These are phyloP conservation scores for Tachysurus fulvidraco DNA, from an alignment of 2,113 vertebrate genomes.

Conservation along the genomic window DNA sequence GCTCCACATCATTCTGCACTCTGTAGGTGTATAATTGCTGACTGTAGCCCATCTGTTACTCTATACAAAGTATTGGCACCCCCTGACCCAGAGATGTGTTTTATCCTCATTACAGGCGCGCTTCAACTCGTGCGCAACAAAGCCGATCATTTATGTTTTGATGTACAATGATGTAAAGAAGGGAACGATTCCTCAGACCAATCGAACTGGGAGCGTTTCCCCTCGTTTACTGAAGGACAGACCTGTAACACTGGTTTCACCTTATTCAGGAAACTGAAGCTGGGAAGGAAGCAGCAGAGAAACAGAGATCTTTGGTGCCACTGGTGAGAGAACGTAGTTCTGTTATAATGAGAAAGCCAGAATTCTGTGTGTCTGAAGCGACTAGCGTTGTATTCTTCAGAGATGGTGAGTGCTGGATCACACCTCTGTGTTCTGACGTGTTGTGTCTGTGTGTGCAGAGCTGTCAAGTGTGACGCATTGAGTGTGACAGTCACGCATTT, in stretches of 20 bases:
- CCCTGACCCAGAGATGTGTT: neutral
- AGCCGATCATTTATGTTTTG: neutral
- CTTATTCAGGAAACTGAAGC: neutral
- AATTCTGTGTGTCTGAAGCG: too few relatives aligned
- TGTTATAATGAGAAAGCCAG: too few relatives aligned
- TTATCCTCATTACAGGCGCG: neutral
- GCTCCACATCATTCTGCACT: neutral
- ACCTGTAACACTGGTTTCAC: neutral
- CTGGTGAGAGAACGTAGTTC: neutral
- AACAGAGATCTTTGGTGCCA: neutral
- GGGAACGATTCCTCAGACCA: neutral
- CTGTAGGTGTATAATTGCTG: neutral
- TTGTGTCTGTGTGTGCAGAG: neutral
- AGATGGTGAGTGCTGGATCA: neutral
- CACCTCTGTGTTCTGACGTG: neutral
- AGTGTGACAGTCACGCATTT: too few relatives aligned
- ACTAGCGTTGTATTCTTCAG: neutral
- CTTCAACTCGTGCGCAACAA: too few relatives aligned
- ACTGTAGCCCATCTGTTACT: neutral
- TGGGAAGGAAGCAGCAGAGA: neutral
- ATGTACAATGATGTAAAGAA: neutral
- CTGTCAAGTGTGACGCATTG: too few relatives aligned
- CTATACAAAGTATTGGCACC: neutral
- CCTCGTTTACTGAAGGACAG: too few relatives aligned
- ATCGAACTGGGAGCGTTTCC: neutral